Percentiles rank a stretch among this genome's conserved stretches.
Conservation (phyloP, 2,888 invertebrate species). For the Agrochola lota region DNA sequence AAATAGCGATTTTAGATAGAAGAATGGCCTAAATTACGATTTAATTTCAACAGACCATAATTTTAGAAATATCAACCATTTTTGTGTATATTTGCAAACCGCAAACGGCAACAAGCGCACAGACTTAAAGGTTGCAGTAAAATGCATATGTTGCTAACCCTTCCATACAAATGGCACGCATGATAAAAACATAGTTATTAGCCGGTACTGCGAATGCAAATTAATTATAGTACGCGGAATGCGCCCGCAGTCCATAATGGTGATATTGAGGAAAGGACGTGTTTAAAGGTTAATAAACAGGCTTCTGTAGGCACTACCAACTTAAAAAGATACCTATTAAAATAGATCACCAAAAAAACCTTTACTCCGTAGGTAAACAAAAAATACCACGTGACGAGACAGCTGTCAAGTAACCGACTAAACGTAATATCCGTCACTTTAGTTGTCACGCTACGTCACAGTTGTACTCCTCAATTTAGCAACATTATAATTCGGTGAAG, state of each 20-base stretch:
- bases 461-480: too few species aligned
- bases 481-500: too few species aligned
- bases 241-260: slow-evolving; percentile 16
- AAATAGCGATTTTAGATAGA: neutral
- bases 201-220: slow-evolving; percentile 52
- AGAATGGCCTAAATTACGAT: neutral
- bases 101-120: neutral
- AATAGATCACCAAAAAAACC: too few species aligned
- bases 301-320: neutral
- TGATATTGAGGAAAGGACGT: slow-evolving; percentile 23
- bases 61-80: neutral
- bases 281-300: slow-evolving; percentile 35
- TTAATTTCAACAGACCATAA: neutral
- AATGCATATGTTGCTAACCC: neutral
- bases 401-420: too few species aligned
- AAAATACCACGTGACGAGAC: too few species aligned
- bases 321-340: neutral
- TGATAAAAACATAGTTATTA: slow-evolving; percentile 57
- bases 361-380: too few species aligned
- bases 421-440: too few species aligned
- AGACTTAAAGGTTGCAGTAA: slow-evolving; percentile 1
- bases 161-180: slow-evolving; percentile 31
- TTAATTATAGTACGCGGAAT: slow-evolving; percentile 36
- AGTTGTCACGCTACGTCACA: too few species aligned
- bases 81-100: neutral